Conservation (phyloP, 2,113 vertebrate species). For the Salvelinus alpinus region DNA sequence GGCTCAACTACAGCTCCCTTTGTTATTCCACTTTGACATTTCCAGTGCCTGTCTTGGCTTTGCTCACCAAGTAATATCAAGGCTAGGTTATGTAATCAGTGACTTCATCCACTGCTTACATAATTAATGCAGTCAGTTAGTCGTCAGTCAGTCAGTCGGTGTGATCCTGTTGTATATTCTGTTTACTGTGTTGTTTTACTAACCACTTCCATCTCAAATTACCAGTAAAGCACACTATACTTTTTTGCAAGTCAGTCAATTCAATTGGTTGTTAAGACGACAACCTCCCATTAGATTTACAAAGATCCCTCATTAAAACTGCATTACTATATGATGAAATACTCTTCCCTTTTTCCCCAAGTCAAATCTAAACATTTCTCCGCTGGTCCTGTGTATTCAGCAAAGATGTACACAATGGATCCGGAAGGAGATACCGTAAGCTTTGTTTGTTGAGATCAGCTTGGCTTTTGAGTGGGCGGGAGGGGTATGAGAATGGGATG, state of each 20-base stretch:
- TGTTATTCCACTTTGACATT: background rate
- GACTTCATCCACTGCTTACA: background rate
- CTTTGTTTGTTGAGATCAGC: conserved; percentile 15
- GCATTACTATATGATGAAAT: background rate
- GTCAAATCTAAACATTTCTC: background rate
- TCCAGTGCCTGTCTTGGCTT: background rate
- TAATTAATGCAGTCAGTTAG: background rate
- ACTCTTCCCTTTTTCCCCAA: background rate
- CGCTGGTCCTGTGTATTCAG: background rate
- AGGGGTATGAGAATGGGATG: background rate
- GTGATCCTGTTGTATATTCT: background rate
- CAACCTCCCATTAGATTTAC: background rate
- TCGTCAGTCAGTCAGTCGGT: background rate
- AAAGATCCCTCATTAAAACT: background rate
- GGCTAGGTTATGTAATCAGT: background rate
- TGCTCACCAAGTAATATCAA: background rate
- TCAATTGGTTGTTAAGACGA: background rate
- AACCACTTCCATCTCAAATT: background rate
- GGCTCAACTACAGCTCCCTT: background rate
- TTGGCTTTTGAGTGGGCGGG: conserved; percentile 4
- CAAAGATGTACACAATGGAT: background rate
- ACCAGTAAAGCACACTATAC: background rate
- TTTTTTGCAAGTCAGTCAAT: background rate
- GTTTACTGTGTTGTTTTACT: background rate
- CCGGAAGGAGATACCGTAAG: background rate